phyloP scores from a whole-genome alignment of 2,888 invertebrate species.

The Epistrophella euchroma region DNA sequence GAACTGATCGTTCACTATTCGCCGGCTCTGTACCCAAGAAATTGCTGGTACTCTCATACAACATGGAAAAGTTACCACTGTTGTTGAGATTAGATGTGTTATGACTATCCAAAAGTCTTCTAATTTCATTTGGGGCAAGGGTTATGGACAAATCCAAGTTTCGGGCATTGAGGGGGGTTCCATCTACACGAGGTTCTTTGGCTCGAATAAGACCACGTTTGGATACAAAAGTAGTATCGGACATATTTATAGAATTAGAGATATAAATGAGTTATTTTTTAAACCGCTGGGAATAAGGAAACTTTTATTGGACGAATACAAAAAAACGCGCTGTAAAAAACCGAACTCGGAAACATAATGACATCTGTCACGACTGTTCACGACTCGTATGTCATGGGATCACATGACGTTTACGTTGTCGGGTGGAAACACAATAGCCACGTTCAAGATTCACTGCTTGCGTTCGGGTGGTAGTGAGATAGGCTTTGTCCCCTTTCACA shows the following conservation, averaged over 20 bases:
- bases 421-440: too few species aligned
- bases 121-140: constrained; percentile 79
- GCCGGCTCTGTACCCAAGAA: constrained; percentile 58
- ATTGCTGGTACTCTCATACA: constrained; percentile 62
- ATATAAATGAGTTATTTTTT: too few species aligned
- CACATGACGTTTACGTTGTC: too few species aligned
- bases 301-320: too few species aligned
- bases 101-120: constrained; percentile 77
- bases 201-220: constrained; percentile 59
- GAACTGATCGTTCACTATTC: constrained; percentile 61
- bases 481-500: too few species aligned
- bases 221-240: constrained; percentile 51
- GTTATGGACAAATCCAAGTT: constrained; percentile 78
- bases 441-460: too few species aligned
- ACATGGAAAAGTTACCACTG: constrained; percentile 54
- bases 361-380: too few species aligned
- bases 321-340: too few species aligned
- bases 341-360: too few species aligned
- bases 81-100: constrained; percentile 39
- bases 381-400: too few species aligned
- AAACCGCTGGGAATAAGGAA: too few species aligned
- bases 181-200: constrained; percentile 44
- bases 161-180: neutral
- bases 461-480: too few species aligned
- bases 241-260: constrained; percentile 34